These are phyloP conservation scores for Tolmerus cingulatus DNA, from an alignment of 2,888 invertebrate genomes.

Conservation along the genomic window DNA sequence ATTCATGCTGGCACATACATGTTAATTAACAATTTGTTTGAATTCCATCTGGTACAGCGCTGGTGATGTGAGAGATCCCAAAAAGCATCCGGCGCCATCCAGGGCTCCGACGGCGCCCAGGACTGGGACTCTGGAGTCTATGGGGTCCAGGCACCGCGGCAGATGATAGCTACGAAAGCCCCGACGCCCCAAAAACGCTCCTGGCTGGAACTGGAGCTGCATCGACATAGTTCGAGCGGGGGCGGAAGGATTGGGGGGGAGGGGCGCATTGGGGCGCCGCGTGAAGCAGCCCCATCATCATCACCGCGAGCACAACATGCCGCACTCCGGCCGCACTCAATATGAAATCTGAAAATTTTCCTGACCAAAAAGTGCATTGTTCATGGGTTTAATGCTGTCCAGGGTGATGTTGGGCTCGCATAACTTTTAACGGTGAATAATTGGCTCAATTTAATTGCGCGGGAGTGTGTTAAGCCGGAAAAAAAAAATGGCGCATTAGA, in stretches of 20 bases:
- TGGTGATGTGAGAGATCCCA: conserved; percentile 9
- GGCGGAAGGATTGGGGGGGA: no score
- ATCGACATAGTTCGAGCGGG: neutral
- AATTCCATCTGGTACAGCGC: conserved; percentile 34
- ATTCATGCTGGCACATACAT: conserved; percentile 40
- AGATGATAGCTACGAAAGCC: neutral
- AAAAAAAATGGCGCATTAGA: conserved; percentile 18
- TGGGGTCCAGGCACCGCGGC: neutral
- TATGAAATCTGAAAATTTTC: conserved; percentile 15
- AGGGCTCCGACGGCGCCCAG: neutral
- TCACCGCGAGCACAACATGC: neutral
- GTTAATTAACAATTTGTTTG: conserved; percentile 43
- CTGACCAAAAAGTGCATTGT: conserved; percentile 27
- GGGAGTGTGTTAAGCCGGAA: conserved; percentile 22
- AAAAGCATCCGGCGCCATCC: neutral
- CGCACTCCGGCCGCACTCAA: neutral
- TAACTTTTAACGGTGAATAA: conserved; percentile 38
- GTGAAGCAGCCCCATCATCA: conserved; percentile 1
- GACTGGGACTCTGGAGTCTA: neutral
- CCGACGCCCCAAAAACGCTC: neutral
- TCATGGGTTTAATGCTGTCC: neutral
- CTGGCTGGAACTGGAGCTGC: neutral
- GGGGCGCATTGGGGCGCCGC: neutral
- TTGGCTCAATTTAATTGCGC: conserved; percentile 36
- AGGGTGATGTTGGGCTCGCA: conserved; percentile 1